Evolutionary conservation across 1,140 invertebrate genomes (phyloP), one percentile per base, ranked within the genome.

Genomic region (Eufriesea mexicana): DNA sequence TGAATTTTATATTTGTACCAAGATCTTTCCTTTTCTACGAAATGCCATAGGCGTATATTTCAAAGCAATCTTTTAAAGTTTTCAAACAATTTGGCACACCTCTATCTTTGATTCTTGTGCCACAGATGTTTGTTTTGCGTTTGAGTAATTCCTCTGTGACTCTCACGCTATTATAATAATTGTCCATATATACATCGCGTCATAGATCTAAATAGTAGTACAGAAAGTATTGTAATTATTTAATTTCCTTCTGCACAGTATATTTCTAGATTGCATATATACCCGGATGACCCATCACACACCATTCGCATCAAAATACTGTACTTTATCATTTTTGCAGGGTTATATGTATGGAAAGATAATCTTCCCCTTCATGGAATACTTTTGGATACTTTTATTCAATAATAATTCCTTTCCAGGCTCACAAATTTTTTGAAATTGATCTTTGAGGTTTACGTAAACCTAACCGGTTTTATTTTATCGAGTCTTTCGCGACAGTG

Each of bases 401-500:
- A 79, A 16, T 2, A 54, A 79, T 47, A 79, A 71, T 79, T 79
- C 68, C 42, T 68, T 71, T 12, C 59, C 25, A 4, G 72, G 77
- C 18, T 71, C 71, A 71, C 61, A 79, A 72, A 72, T 18, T 51
- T n/a, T 55, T 80, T 80, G 57, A 72, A 80, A 80, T 20, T 80
- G 72, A 35, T 62, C 72, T 71, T 16, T 6, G 12, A 80, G 25
- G n/a, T 80, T 45, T 35, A 16, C 18, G 23, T 35, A 51, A 10
- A 80, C n/a, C n/a, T n/a, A n/a, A n/a, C 49, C 42, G 70, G 70
- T 80, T 54, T 71, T n/a, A 80, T 54, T 72, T 80, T 80, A 55
- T 73, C 67, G 0, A 80, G 54, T 42, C 68, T 72, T 6, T 72
- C 61, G 35, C 7, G 78, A 7, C 70, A 72, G 72, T 80, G 23